Conservation (phyloP, 2,113 vertebrate genomes). For the Elephantulus edwardii region DNA sequence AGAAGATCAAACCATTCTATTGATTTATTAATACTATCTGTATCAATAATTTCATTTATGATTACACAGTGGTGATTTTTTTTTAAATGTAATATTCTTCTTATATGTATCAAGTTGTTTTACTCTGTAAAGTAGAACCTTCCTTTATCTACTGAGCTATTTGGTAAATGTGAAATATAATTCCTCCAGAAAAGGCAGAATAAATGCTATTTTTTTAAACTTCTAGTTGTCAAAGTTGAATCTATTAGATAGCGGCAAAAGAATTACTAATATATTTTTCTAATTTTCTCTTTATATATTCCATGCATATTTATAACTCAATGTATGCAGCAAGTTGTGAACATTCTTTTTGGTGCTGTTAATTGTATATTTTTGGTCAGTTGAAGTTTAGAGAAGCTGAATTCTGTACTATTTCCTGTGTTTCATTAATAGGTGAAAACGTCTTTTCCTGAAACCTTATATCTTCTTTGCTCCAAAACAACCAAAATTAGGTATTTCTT, state of each 20-base stretch:
- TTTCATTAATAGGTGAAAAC: not conserved
- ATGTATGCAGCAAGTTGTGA: not conserved
- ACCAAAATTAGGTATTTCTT: not conserved
- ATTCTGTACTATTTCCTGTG: not conserved
- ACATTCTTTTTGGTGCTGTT: not conserved
- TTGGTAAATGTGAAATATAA: not conserved
- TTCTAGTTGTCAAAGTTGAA: not conserved
- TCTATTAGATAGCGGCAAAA: not conserved
- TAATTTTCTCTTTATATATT: constrained; percentile 12
- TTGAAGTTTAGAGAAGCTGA: not conserved
- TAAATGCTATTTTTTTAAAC: not conserved
- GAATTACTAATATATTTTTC: not conserved
- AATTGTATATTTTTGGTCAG: not conserved
- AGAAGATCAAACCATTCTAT: no score
- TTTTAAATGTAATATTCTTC: not conserved
- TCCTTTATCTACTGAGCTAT: not conserved
- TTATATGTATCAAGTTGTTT: not conserved
- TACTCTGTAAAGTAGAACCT: not conserved
- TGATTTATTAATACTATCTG: no score
- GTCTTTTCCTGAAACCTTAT: not conserved
- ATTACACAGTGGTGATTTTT: no score
- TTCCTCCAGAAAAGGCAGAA: not conserved
- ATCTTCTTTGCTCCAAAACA: not conserved
- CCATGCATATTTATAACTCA: not conserved
- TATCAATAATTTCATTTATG: no score